Evolutionary conservation across 2,888 invertebrate species (phyloP).

Genomic region (Sceliomorpha sp.): DNA sequence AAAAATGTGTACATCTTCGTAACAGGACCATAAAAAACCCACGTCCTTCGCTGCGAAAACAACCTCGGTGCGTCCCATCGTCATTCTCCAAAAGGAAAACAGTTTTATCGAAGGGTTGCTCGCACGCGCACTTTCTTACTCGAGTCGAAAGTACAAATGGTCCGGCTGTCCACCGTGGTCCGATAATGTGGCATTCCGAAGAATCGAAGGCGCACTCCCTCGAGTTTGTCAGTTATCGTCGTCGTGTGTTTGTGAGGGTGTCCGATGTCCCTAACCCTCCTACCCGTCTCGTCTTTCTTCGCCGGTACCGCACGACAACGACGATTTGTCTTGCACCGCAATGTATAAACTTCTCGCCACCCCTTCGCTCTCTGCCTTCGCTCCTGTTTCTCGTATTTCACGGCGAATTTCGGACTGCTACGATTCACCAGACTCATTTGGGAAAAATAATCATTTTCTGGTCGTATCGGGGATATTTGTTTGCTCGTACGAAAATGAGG

Average conservation of each 20-base stretch:
- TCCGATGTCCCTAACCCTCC: conserved; percentile 31
- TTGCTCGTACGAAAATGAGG: conserved; percentile 1
- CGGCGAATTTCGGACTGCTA: conserved; percentile 19
- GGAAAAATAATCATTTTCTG: conserved; percentile 30
- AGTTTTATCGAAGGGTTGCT: conserved; percentile 42
- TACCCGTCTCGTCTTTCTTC: conserved; percentile 16
- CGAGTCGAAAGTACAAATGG: conserved; percentile 72
- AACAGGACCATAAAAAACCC: conserved; percentile 25
- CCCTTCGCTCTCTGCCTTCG: conserved; percentile 32
- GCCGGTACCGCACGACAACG: conserved; percentile 48
- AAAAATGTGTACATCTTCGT: conserved; percentile 25
- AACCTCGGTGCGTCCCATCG: conserved; percentile 28
- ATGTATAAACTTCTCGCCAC: conserved; percentile 71
- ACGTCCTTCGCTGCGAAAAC: conserved; percentile 18
- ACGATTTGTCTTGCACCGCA: conserved; percentile 72
- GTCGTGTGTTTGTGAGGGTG: conserved; percentile 67
- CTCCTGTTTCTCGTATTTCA: conserved; percentile 53
- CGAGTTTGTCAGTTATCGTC: conserved; percentile 76
- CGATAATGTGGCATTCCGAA: conserved; percentile 75
- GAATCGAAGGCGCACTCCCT: conserved; percentile 71
- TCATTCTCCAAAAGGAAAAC: conserved; percentile 44
- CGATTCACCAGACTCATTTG: conserved; percentile 29
- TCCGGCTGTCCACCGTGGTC: conserved; percentile 73
- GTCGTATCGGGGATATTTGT: conserved; percentile 16
- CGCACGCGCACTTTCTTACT: conserved; percentile 41